phyloP scores from a whole-genome alignment of 2,113 vertebrate species.

The Pelobates fuscus region DNA sequence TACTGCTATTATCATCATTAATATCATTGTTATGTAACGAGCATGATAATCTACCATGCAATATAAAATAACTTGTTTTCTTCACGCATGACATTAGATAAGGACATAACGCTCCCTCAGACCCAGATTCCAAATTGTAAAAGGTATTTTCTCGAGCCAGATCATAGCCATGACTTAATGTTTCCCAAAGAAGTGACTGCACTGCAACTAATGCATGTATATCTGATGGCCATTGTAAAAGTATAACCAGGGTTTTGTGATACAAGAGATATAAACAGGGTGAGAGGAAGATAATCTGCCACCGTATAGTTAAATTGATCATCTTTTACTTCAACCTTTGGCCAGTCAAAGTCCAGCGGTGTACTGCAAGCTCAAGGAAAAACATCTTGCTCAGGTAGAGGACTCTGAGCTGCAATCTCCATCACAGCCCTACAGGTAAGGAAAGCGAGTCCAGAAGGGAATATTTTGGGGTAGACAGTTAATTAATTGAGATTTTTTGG shows the following conservation, averaged over 20 bases:
- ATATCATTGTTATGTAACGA: too few species aligned
- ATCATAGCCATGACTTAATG: too few species aligned
- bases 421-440: slow-evolving; percentile 28
- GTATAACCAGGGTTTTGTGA: neutral
- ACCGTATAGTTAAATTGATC: slow-evolving; percentile 85
- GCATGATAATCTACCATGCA: too few species aligned
- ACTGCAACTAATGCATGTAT: neutral
- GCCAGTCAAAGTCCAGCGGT: slow-evolving; percentile 78
- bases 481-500: too few species aligned
- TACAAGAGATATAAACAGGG: neutral
- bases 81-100: too few species aligned
- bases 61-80: too few species aligned
- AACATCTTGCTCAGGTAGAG: slow-evolving; percentile 8
- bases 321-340: slow-evolving; percentile 93
- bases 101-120: too few species aligned
- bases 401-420: slow-evolving; percentile 2
- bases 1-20: too few species aligned
- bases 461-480: too few species aligned
- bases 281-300: slow-evolving; percentile 19
- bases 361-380: neutral
- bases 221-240: neutral
- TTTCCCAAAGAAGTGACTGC: neutral
- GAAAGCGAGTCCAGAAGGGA: neutral
- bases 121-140: too few species aligned
- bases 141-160: too few species aligned